These are phyloP conservation scores for Tricholauxania praeusta DNA, from an alignment of 2,888 invertebrate genomes.

Conservation along the genomic window DNA sequence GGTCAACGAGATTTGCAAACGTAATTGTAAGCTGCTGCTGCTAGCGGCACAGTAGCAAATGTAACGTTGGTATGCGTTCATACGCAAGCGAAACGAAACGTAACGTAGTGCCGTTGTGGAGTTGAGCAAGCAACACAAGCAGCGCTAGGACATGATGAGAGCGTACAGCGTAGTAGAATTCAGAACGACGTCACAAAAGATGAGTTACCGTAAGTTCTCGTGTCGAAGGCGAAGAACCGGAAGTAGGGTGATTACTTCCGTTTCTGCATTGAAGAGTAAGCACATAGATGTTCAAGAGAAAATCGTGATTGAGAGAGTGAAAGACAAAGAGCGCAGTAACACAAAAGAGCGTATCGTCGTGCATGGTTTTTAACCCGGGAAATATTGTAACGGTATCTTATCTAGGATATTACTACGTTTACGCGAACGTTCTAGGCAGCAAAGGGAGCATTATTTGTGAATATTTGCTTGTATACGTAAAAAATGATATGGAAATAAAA, in stretches of 20 bases:
- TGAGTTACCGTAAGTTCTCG: too few relatives aligned
- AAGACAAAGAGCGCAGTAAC: conserved; percentile 2
- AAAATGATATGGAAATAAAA: conserved; percentile 15
- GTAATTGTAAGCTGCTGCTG: conserved; percentile 39
- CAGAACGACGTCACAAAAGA: not conserved
- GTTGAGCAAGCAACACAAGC: not conserved
- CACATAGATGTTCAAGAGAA: not conserved
- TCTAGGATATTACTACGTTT: conserved; percentile 29
- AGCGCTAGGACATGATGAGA: conserved; percentile 1
- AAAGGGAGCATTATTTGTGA: not conserved
- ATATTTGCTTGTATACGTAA: not conserved
- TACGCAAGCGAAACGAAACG: not conserved
- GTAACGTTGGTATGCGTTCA: conserved; percentile 18
- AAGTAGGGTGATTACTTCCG: conserved; percentile 19
- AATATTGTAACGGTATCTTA: conserved; percentile 25
- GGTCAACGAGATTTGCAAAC: conserved; percentile 58
- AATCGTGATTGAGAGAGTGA: not conserved
- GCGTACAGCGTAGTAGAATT: not conserved
- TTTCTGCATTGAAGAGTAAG: not conserved
- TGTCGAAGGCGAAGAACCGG: not conserved
- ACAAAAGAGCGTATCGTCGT: not conserved
- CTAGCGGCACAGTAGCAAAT: conserved; percentile 15
- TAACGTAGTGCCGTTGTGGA: not conserved
- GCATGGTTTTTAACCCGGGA: conserved; percentile 11
- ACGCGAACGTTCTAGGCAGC: not conserved